Percentiles rank a stretch among this genome's conserved stretches.
These are phyloP conservation scores for Sminthopsis crassicaudata DNA, from an alignment of 2,113 vertebrate species.

Conservation along the genomic window DNA sequence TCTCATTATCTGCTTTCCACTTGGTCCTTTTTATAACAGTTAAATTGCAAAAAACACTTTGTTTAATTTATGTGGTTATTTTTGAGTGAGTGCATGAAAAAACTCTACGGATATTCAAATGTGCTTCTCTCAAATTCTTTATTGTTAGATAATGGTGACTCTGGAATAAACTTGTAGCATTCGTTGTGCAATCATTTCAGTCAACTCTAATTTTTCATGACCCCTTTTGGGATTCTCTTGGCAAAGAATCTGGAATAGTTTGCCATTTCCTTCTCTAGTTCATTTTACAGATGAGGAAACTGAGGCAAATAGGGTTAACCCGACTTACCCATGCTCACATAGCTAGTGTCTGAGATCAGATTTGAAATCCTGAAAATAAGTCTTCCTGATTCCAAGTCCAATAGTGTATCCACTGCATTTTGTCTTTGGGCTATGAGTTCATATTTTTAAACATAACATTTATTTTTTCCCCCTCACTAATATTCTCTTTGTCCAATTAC, in stretches of 20 bases:
- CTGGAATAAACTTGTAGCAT: not conserved
- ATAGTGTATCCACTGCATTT: not conserved
- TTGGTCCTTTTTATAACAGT: conserved; percentile 73
- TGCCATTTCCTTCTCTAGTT: not conserved
- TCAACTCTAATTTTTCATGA: not conserved
- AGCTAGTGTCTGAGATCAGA: not conserved
- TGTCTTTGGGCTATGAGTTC: not conserved
- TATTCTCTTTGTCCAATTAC: too few species aligned
- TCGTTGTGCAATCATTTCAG: too few species aligned
- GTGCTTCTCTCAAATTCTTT: conserved; percentile 50
- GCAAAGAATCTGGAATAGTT: not conserved
- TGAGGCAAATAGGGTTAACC: not conserved
- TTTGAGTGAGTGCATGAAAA: conserved; percentile 61
- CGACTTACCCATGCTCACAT: not conserved
- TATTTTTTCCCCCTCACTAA: too few species aligned
- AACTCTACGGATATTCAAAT: conserved; percentile 48
- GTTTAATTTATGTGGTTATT: conserved; percentile 76
- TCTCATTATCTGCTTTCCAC: conserved; percentile 68
- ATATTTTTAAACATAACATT: not conserved
- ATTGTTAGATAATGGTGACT: conserved; percentile 43
- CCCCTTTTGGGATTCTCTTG: not conserved
- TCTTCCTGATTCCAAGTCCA: not conserved
- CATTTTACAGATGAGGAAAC: not conserved
- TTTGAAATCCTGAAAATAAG: not conserved
- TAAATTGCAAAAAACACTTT: conserved; percentile 72